A percentile compares a stretch with the other conserved stretches of the same genome.
Conservation (phyloP, 2,888 invertebrate genomes). For the Hemistola chrysoprasaria region DNA sequence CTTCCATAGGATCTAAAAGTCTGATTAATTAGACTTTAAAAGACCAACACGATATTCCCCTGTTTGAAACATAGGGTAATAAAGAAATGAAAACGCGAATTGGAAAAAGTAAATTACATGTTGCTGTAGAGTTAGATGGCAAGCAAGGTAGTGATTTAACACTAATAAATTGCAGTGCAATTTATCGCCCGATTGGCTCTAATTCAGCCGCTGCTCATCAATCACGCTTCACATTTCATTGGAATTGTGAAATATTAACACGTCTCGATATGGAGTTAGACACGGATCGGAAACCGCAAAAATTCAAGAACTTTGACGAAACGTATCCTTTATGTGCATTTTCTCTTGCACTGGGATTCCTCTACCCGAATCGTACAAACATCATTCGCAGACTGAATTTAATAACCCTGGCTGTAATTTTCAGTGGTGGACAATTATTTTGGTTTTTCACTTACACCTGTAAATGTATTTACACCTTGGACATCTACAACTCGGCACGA, state of each 20-base stretch:
- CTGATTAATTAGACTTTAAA: too few species aligned
- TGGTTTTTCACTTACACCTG: conserved; percentile 53
- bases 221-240: conserved; percentile 14
- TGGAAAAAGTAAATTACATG: conserved; percentile 4
- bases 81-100: not conserved
- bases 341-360: conserved; percentile 47
- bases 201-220: conserved; percentile 16
- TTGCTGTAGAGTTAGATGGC: conserved; percentile 3
- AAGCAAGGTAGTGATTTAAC: conserved; percentile 23
- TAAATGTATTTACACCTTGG: conserved; percentile 44
- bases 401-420: conserved; percentile 31
- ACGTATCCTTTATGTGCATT: conserved; percentile 56
- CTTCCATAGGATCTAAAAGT: too few species aligned
- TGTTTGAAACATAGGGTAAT: too few species aligned
- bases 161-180: conserved; percentile 36
- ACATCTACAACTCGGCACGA: conserved; percentile 53
- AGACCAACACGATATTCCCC: too few species aligned
- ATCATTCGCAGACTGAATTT: conserved; percentile 32
- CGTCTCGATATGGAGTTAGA: conserved; percentile 27
- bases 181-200: conserved; percentile 33
- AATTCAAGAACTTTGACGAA: conserved; percentile 53
- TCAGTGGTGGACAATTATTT: conserved; percentile 45
- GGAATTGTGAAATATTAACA: conserved; percentile 10
- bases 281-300: conserved; percentile 20
- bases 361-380: conserved; percentile 56